A percentile compares a stretch with the other conserved stretches of the same genome.
These are phyloP conservation scores for Cyanistes caeruleus DNA, from an alignment of 2,113 vertebrate genomes.

Conservation along the genomic window DNA sequence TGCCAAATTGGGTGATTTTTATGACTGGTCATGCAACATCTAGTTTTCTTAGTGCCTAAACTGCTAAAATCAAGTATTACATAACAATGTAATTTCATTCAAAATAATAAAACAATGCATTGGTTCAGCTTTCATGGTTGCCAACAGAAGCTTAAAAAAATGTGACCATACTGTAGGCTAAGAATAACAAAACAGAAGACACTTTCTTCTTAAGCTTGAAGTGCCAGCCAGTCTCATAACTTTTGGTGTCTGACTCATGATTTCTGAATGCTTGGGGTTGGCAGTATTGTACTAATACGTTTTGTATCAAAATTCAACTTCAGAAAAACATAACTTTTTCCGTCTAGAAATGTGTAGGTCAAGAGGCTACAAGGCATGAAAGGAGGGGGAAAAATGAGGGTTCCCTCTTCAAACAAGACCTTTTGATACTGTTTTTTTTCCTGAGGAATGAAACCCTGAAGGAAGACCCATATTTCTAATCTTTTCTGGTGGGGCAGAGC, in stretches of 20 bases:
- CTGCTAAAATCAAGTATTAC: neutral
- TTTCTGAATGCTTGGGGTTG: conserved; percentile 11
- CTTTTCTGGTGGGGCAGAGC: neutral
- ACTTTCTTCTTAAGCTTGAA: conserved; percentile 8
- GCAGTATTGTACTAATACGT: neutral
- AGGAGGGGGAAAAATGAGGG: neutral
- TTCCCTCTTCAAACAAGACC: neutral
- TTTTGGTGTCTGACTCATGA: neutral
- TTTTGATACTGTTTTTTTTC: neutral
- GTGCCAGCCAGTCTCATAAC: neutral
- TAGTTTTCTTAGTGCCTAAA: neutral
- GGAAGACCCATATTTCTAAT: neutral
- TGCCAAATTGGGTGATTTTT: neutral
- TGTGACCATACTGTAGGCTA: neutral
- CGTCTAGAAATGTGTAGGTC: neutral
- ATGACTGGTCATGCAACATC: neutral
- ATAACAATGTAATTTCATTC: neutral
- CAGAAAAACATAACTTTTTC: neutral
- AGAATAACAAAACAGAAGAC: conserved; percentile 12
- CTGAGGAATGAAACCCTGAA: neutral
- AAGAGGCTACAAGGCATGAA: neutral
- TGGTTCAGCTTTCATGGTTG: neutral
- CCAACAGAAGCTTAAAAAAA: conserved; percentile 10
- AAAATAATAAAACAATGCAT: neutral
- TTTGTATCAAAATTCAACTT: conserved; percentile 24